These are phyloP conservation scores for Hermaeophaga mercurialis DNA, from an alignment of 2,888 invertebrate species.

Conservation along the genomic window DNA sequence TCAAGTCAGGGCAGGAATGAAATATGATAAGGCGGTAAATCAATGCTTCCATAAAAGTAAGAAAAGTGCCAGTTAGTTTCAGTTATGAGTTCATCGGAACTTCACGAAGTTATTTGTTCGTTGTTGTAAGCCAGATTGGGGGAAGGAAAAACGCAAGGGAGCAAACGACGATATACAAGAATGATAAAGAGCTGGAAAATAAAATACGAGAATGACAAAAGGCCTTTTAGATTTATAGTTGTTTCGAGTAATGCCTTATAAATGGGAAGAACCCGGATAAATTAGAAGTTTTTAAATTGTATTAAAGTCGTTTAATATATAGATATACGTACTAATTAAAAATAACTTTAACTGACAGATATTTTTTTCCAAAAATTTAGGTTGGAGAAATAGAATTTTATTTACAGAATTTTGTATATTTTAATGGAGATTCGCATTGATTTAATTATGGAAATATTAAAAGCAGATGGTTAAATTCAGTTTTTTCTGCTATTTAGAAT, in stretches of 20 bases:
- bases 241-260: slow-evolving; percentile 34
- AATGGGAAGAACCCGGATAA: slow-evolving; percentile 9
- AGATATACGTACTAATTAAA: too few relatives aligned
- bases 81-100: slow-evolving; percentile 42
- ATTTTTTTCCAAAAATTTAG: too few relatives aligned
- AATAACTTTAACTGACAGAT: too few relatives aligned
- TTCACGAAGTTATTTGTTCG: slow-evolving; percentile 40
- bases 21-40: too few relatives aligned
- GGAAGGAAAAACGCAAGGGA: slow-evolving; percentile 43
- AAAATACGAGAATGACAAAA: slow-evolving; percentile 56
- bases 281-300: slow-evolving; percentile 1
- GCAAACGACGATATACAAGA: slow-evolving; percentile 53
- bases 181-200: slow-evolving; percentile 56
- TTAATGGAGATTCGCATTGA: too few relatives aligned
- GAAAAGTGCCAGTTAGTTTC: slow-evolving; percentile 50
- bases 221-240: slow-evolving; percentile 49
- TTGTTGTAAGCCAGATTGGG: slow-evolving; percentile 40
- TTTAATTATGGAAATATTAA: too few relatives aligned
- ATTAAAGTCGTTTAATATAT: neutral
- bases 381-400: too few relatives aligned
- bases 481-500: too few relatives aligned
- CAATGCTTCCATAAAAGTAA: too few relatives aligned
- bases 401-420: too few relatives aligned
- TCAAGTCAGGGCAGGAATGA: too few relatives aligned
- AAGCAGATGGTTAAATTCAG: too few relatives aligned